These are phyloP conservation scores for Brachypalpus laphriformis DNA, from an alignment of 2,888 invertebrate species.

Conservation along the genomic window DNA sequence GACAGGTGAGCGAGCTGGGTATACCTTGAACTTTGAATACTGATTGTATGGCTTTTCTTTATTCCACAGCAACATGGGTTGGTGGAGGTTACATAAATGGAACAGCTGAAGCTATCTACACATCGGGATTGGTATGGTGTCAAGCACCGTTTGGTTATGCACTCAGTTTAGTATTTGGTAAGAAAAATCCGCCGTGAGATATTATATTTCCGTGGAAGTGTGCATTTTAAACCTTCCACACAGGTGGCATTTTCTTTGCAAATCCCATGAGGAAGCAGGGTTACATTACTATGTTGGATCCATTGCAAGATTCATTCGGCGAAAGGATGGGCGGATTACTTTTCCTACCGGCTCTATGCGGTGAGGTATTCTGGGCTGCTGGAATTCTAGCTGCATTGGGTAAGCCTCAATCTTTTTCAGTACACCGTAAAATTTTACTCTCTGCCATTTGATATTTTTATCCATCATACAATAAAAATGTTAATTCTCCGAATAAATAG, in stretches of 20 bases:
- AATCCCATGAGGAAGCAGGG: slow-evolving; percentile 98
- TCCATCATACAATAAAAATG: neutral
- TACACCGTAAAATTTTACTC: too few species aligned
- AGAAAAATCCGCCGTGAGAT: slow-evolving; percentile 78
- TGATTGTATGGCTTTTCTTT: slow-evolving; percentile 1
- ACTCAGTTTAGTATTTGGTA: slow-evolving; percentile 96
- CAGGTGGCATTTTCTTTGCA: slow-evolving; percentile 98
- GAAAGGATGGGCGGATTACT: slow-evolving; percentile 98
- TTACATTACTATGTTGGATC: slow-evolving; percentile 99
- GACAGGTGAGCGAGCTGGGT: slow-evolving; percentile 89
- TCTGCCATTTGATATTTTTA: neutral
- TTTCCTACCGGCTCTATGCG: slow-evolving; percentile 97
- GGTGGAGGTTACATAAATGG: slow-evolving; percentile 99
- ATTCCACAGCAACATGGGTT: slow-evolving; percentile 96
- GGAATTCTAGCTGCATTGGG: slow-evolving; percentile 98
- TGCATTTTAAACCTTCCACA: slow-evolving; percentile 1
- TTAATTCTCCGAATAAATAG: slow-evolving; percentile 82
- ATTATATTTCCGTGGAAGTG: neutral
- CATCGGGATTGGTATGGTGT: slow-evolving; percentile 96
- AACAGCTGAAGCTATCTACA: slow-evolving; percentile 98
- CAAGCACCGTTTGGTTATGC: slow-evolving; percentile 99
- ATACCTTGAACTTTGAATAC: neutral
- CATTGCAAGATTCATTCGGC: slow-evolving; percentile 97
- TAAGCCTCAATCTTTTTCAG: slow-evolving; percentile 80
- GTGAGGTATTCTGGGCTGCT: slow-evolving; percentile 99